Percentiles rank a stretch among this genome's conserved stretches.
Evolutionary conservation across 1,140 invertebrate species (phyloP).

Genomic region (Drosophila orena): DNA sequence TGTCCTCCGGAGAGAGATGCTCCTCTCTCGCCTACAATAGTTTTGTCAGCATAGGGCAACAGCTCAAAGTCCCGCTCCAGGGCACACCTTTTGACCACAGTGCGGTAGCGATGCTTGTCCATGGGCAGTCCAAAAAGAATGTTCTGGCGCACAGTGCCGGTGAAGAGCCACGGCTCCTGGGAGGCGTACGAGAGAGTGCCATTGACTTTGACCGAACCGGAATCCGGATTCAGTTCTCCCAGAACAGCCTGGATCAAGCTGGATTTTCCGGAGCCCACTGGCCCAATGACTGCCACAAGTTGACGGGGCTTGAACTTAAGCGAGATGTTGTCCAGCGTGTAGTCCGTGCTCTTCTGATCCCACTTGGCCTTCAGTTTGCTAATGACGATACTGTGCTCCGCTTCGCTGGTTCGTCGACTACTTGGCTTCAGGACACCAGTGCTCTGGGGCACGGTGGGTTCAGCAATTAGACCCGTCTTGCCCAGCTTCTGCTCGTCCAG

Average conservation of each 20-base stretch:
- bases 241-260: conserved; percentile 93
- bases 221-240: conserved; percentile 90
- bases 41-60: conserved; percentile 93
- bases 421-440: conserved; percentile 63
- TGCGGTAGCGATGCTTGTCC: conserved; percentile 90
- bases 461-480: conserved; percentile 39
- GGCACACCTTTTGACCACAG: conserved; percentile 91
- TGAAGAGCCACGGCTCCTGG: conserved; percentile 97
- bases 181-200: conserved; percentile 94
- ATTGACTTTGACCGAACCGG: conserved; percentile 89
- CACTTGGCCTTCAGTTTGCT: conserved; percentile 79
- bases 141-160: conserved; percentile 92
- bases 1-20: conserved; percentile 95
- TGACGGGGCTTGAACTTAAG: conserved; percentile 88
- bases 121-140: conserved; percentile 94
- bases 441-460: conserved; percentile 30
- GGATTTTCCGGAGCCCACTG: conserved; percentile 91
- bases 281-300: conserved; percentile 89
- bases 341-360: conserved; percentile 80
- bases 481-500: conserved; percentile 58
- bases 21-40: conserved; percentile 94
- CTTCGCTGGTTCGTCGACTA: conserved; percentile 55
- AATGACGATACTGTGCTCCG: conserved; percentile 55
- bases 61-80: conserved; percentile 91
- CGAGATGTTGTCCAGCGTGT: conserved; percentile 87